Evolutionary conservation across 2,888 invertebrate species (phyloP).

Genomic region (Adelognathus sp.): DNA sequence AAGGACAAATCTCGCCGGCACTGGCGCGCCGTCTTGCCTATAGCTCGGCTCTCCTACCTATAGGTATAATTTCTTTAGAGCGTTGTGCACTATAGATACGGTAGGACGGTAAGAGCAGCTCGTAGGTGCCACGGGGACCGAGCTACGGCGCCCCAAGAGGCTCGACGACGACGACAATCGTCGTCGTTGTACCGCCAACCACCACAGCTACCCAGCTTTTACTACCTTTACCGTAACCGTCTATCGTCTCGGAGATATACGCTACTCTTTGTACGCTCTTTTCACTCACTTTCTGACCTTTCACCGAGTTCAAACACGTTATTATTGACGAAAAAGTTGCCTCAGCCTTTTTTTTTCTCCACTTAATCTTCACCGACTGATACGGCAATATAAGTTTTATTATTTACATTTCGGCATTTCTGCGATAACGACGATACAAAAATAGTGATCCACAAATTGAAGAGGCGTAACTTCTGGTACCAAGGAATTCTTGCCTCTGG

Average conservation of each 20-base stretch:
- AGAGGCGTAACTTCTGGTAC: no score
- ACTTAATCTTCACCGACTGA: background rate
- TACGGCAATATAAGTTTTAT: background rate
- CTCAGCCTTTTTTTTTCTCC: background rate
- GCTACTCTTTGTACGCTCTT: background rate
- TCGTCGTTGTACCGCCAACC: conserved; percentile 7
- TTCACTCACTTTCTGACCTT: background rate
- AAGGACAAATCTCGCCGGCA: conserved; percentile 76
- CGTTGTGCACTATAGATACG: background rate
- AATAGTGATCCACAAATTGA: no score
- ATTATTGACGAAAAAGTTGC: no score
- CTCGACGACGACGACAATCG: conserved; percentile 18
- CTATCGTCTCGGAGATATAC: background rate
- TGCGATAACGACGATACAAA: background rate
- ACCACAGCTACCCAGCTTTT: conserved; percentile 53
- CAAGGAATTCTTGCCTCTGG: no score
- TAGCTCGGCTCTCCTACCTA: conserved; percentile 50
- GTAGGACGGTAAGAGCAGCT: conserved; percentile 19
- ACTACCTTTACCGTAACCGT: conserved; percentile 67
- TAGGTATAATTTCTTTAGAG: conserved; percentile 50
- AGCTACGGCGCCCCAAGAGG: conserved; percentile 23
- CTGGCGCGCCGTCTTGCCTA: conserved; percentile 60
- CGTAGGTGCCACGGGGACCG: conserved; percentile 14
- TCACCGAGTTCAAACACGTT: background rate
- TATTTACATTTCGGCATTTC: background rate